phyloP scores from a whole-genome alignment of 2,888 invertebrate genomes.

The Pyrochroa serraticornis region DNA sequence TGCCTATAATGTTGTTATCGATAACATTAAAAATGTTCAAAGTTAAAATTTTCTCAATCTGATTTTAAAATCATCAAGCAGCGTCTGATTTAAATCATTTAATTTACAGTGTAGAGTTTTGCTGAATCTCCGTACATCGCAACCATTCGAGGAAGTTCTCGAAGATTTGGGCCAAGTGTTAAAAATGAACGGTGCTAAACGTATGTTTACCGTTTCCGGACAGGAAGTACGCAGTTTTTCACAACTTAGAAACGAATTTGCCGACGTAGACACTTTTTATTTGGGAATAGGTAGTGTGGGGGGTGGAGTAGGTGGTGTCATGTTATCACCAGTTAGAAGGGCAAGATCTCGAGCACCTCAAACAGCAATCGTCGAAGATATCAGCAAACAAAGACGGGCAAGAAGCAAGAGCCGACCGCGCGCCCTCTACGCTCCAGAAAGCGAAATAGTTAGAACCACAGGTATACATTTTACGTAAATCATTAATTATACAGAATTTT shows the following conservation, averaged over 20 bases:
- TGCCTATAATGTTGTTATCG: too few relatives aligned
- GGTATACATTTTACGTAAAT: too few relatives aligned
- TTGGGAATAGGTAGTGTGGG: conserved; percentile 66
- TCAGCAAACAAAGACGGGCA: conserved; percentile 67
- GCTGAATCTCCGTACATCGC: conserved; percentile 88
- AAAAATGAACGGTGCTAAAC: conserved; percentile 88
- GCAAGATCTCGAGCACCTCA: conserved; percentile 68
- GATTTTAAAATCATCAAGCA: too few relatives aligned
- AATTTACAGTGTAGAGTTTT: conserved; percentile 81
- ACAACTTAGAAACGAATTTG: conserved; percentile 89
- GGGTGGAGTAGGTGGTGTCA: conserved; percentile 56
- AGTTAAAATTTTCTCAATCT: too few relatives aligned
- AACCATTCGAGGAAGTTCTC: conserved; percentile 93
- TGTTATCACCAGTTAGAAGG: conserved; percentile 69
- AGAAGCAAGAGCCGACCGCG: conserved; percentile 85
- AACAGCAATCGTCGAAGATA: conserved; percentile 61
- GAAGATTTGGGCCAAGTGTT: conserved; percentile 92
- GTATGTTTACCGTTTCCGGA: conserved; percentile 90
- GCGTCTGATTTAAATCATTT: background rate
- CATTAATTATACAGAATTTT: too few relatives aligned
- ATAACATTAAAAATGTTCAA: too few relatives aligned
- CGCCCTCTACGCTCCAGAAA: conserved; percentile 83
- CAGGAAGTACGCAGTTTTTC: conserved; percentile 95
- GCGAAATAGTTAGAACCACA: conserved; percentile 78
- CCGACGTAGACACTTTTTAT: conserved; percentile 90